These are phyloP conservation scores for Sinocyclocheilus maitianheensis DNA, from an alignment of 2,113 vertebrate species.

Conservation along the genomic window DNA sequence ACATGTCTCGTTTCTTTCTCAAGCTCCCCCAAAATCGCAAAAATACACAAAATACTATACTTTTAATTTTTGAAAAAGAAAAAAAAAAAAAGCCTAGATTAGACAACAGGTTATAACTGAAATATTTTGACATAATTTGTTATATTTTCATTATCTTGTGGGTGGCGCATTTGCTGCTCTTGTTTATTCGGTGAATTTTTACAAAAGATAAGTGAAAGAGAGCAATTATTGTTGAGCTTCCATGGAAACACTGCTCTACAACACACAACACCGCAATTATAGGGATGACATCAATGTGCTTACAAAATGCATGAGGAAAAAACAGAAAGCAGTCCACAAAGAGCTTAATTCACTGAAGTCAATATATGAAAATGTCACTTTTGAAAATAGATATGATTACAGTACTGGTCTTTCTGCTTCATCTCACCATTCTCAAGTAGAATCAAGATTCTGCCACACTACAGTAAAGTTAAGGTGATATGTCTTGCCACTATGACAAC, in stretches of 20 bases:
- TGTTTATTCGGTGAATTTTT: neutral
- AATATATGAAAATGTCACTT: neutral
- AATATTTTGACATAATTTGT: neutral
- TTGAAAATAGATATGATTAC: neutral
- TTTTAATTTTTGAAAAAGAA: too few relatives aligned
- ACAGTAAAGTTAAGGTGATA: neutral
- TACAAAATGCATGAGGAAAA: slow-evolving; percentile 4
- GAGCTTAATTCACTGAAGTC: slow-evolving; percentile 1
- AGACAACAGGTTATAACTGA: neutral
- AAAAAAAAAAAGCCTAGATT: neutral
- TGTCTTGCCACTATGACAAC: slow-evolving; percentile 19
- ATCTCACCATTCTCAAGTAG: neutral
- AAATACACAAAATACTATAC: too few relatives aligned
- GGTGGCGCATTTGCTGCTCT: neutral
- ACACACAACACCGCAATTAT: slow-evolving; percentile 35
- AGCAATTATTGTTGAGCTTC: neutral
- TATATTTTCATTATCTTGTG: neutral
- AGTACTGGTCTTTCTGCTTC: neutral
- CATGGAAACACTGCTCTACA: slow-evolving; percentile 37
- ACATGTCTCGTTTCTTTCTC: too few relatives aligned
- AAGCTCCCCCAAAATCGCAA: too few relatives aligned
- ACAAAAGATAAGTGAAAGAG: neutral
- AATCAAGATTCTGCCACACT: neutral
- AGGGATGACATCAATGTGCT: neutral
- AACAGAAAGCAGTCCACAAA: neutral